Percentiles rank a stretch among this genome's conserved stretches.
Conservation (phyloP, 2,888 invertebrate species). For the Volucella zonaria region DNA sequence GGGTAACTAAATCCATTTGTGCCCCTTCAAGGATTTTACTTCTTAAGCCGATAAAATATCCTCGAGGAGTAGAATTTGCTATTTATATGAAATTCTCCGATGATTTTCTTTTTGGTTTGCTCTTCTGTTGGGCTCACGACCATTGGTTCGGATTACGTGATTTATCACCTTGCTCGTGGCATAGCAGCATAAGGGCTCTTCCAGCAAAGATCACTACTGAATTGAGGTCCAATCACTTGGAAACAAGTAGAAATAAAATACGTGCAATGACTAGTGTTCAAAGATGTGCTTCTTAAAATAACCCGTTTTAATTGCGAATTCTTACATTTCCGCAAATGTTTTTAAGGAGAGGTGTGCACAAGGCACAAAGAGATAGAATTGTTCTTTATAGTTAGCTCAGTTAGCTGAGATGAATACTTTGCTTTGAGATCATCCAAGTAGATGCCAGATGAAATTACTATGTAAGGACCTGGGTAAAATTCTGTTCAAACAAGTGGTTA, state of each 20-base stretch:
- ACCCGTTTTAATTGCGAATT: too few species aligned
- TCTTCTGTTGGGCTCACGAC: conserved; percentile 51
- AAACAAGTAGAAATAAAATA: conserved; percentile 46
- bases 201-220: conserved; percentile 35
- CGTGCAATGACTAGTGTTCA: background rate
- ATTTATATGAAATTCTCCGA: background rate
- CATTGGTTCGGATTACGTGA: conserved; percentile 61
- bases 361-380: too few species aligned
- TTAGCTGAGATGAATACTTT: too few species aligned
- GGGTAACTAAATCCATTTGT: conserved; percentile 47
- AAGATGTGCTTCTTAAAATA: too few species aligned
- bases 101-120: conserved; percentile 16
- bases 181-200: conserved; percentile 15
- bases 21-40: conserved; percentile 35
- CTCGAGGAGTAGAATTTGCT: conserved; percentile 27
- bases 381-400: too few species aligned
- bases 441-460: too few species aligned
- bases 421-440: too few species aligned
- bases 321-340: too few species aligned
- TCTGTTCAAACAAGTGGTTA: too few species aligned
- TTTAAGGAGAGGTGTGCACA: too few species aligned
- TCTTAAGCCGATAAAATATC: conserved; percentile 44
- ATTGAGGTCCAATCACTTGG: conserved; percentile 59
- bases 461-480: too few species aligned
- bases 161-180: conserved; percentile 58